Evolutionary conservation across 2,797 vertebrate species (phyloP).

Genomic region (Spea hammondii): DNA sequence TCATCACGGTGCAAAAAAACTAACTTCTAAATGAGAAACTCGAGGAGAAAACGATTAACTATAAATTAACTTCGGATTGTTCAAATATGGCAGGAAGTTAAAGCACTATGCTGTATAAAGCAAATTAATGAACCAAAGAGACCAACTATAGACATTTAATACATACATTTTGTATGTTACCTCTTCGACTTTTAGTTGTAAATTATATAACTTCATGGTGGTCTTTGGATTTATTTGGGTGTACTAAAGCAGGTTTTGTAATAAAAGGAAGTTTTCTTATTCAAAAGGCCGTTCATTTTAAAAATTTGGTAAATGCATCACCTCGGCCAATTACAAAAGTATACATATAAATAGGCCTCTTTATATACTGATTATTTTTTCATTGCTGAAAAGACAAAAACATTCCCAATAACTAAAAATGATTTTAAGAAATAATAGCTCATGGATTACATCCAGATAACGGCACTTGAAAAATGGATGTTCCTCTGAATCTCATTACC

Average conservation of each 20-base stretch:
- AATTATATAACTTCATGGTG: slow-evolving; percentile 38
- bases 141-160: slow-evolving; percentile 4
- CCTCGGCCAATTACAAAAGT: slow-evolving; percentile 17
- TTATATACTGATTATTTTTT: not conserved
- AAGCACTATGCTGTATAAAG: slow-evolving; percentile 25
- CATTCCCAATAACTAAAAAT: too few relatives aligned
- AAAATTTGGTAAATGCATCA: slow-evolving; percentile 44
- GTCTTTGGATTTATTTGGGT: slow-evolving; percentile 25
- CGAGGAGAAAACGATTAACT: slow-evolving; percentile 5
- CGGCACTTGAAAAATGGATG: too few relatives aligned
- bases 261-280: slow-evolving; percentile 33
- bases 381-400: not conserved
- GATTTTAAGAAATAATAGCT: too few relatives aligned
- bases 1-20: not conserved
- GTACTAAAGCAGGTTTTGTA: slow-evolving; percentile 17
- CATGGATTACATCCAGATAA: too few relatives aligned
- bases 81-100: not conserved
- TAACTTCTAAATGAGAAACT: not conserved
- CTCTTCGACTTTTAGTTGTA: slow-evolving; percentile 9
- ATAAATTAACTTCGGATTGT: slow-evolving; percentile 21
- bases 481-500: too few relatives aligned
- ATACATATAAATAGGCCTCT: not conserved
- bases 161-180: slow-evolving; percentile 28
- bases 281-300: slow-evolving; percentile 29
- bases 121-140: slow-evolving; percentile 19